These are phyloP conservation scores for Xiphophorus couchianus DNA, from an alignment of 2,113 vertebrate genomes.

Conservation along the genomic window DNA sequence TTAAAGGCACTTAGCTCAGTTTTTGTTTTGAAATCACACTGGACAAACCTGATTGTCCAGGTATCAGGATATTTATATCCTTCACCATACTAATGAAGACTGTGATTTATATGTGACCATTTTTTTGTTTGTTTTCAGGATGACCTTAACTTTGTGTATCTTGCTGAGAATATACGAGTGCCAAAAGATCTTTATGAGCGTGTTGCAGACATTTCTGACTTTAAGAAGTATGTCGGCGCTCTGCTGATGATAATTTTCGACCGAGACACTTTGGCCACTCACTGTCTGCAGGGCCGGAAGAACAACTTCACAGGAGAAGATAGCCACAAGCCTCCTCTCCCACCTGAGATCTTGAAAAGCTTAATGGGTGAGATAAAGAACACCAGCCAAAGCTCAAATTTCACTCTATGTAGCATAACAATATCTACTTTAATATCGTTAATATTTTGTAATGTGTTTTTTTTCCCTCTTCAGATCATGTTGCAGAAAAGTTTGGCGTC, in stretches of 20 bases:
- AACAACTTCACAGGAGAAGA: conserved; percentile 70
- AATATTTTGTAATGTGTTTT: background rate
- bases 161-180: conserved; percentile 68
- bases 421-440: too few relatives aligned
- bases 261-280: conserved; percentile 76
- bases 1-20: background rate
- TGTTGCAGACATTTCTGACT: conserved; percentile 74
- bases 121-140: conserved; percentile 44
- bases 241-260: conserved; percentile 79
- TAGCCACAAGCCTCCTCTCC: conserved; percentile 73
- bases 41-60: background rate
- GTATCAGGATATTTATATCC: background rate
- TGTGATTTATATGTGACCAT: background rate
- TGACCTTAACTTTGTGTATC: conserved; percentile 60
- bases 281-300: conserved; percentile 76
- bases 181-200: conserved; percentile 75
- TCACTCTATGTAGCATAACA: too few relatives aligned
- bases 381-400: background rate
- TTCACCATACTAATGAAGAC: background rate
- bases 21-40: too few relatives aligned
- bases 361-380: conserved; percentile 61
- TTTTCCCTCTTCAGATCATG: conserved; percentile 59
- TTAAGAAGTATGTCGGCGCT: conserved; percentile 77
- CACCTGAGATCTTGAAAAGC: conserved; percentile 71
- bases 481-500: conserved; percentile 67